Base-by-base conservation (phyloP, 2,113 vertebrate species). In the Capreolus pygargus region DNA sequence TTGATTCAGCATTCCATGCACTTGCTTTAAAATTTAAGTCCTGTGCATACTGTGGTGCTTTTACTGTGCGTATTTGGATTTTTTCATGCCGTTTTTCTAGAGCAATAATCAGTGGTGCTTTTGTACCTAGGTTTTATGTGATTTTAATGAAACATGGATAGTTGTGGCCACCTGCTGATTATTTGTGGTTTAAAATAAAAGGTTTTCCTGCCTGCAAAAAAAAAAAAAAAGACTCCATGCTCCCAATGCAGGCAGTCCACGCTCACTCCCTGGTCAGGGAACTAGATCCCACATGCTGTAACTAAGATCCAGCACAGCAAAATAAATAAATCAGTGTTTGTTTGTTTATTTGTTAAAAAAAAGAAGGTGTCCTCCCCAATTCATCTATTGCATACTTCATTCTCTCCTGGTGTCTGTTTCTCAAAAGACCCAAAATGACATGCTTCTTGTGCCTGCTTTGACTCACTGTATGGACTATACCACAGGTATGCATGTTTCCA, bases 31-130 rank as follows among this genome's bases (percentile, higher is more conserved):
- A n/a, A n/a, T n/a, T n/a, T n/a, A 39, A 39, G 39, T 39, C 39
- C 4, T 39, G 39, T 39, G 39, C 39, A 39, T 39, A 39, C 39
- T 39, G 39, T 39, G 39, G 39, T 39, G 39, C 39, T 39, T 39
- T 39, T 39, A 39, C 39, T 39, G 39, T 99, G 98, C 76, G 94
- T 98, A 98, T 99, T 98, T 98, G 98, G 97, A 98, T 98, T 99
- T 99, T 99, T 99, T 99, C 99, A 98, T 98, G 99, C 99, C 98
- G 99, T 99, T 99, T 99, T 99, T 99, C 99, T 99, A 99, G 99
- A 99, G 99, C 99, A 99, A 99, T 99, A 99, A 99, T 99, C 99
- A 99, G 99, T 99, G 99, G 99, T 99, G 99, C 99, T 99, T 99
- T 99, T 99, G 99, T 99, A 99, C 99, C 99, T 99, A 99, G 99